These are phyloP conservation scores for Zeus faber DNA, from an alignment of 2,113 vertebrate species.

Conservation along the genomic window DNA sequence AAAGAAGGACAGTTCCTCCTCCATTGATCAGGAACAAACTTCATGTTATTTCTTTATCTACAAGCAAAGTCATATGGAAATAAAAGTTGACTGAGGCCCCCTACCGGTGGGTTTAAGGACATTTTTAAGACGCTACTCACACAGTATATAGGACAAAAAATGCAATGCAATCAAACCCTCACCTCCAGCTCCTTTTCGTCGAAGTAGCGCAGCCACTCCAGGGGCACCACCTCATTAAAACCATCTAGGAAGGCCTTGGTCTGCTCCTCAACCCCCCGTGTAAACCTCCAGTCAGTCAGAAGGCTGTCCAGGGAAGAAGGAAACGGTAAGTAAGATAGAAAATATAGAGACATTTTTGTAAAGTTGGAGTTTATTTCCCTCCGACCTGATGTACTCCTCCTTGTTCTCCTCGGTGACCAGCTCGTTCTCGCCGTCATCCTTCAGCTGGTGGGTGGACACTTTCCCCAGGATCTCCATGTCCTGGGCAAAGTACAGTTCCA, in stretches of 20 bases:
- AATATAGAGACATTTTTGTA: not conserved
- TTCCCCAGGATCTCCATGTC: constrained; percentile 99
- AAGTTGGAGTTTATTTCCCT: not conserved
- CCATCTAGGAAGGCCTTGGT: constrained; percentile 96
- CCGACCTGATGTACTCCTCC: constrained; percentile 94
- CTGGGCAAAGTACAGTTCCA: constrained; percentile 97
- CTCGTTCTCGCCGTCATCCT: constrained; percentile 90
- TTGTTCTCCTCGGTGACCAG: constrained; percentile 95
- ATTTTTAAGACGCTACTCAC: too few relatives aligned
- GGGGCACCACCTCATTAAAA: constrained; percentile 94
- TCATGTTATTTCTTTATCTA: too few relatives aligned
- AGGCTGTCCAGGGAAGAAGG: constrained; percentile 75
- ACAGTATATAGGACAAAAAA: too few relatives aligned
- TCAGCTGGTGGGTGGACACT: constrained; percentile 94
- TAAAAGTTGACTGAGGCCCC: too few relatives aligned
- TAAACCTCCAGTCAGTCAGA: constrained; percentile 96
- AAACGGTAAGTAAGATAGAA: not conserved
- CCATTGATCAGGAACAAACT: too few relatives aligned
- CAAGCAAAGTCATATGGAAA: too few relatives aligned
- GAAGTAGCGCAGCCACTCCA: constrained; percentile 97
- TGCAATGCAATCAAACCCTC: too few relatives aligned
- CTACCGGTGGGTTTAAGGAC: too few relatives aligned
- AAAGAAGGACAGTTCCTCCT: too few relatives aligned
- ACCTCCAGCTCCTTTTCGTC: constrained; percentile 98
- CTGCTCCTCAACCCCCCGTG: constrained; percentile 93